These are phyloP conservation scores for Tragelaphus scriptus DNA, from an alignment of 2,113 vertebrate genomes.

Conservation along the genomic window DNA sequence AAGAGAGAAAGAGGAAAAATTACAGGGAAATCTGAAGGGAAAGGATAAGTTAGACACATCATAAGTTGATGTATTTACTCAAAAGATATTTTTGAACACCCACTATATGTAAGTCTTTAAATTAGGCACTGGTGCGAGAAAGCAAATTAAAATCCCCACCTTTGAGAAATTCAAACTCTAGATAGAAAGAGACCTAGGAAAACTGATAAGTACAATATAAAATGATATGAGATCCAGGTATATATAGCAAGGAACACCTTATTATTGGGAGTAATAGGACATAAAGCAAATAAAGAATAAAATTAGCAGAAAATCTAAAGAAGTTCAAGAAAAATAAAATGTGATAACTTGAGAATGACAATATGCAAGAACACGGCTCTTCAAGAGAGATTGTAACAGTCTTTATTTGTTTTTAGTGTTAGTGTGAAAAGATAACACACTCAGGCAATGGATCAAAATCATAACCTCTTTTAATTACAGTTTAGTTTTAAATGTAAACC, in stretches of 20 bases:
- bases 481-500: constrained; percentile 45
- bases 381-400: not conserved
- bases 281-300: not conserved
- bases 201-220: not conserved
- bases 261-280: not conserved
- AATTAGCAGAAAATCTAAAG: not conserved
- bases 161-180: not conserved
- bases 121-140: not conserved
- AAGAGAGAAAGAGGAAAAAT: not conserved
- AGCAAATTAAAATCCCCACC: not conserved
- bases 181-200: not conserved
- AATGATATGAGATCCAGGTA: not conserved
- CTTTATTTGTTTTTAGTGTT: not conserved
- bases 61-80: not conserved
- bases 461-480: not conserved
- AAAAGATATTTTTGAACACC: not conserved
- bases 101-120: not conserved
- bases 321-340: constrained; percentile 1
- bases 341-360: not conserved
- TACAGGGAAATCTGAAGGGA: not conserved
- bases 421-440: not conserved
- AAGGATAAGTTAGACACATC: not conserved
- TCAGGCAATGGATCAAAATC: not conserved
- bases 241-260: not conserved
- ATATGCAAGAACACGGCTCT: not conserved